A percentile compares a stretch with the other conserved stretches of the same genome.
Conservation (phyloP, 2,113 vertebrate species). For the Engystomops pustulosus region DNA sequence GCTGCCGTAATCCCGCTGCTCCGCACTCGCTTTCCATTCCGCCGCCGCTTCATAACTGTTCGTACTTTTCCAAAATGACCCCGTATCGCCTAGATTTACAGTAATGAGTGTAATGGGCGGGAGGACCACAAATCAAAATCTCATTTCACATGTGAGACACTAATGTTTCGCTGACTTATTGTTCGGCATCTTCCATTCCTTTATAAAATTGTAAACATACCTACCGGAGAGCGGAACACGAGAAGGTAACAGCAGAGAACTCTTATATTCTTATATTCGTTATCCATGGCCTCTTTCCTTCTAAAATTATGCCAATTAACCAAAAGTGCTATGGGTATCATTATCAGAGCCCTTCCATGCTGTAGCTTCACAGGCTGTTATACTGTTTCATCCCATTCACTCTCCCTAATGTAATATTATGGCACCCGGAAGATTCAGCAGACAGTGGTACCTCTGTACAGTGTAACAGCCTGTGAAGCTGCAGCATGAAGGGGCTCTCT, state of each 20-base stretch:
- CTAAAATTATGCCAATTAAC: too few relatives aligned
- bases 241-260: slow-evolving; percentile 35
- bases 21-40: slow-evolving; percentile 63
- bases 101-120: slow-evolving; percentile 76
- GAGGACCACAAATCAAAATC: slow-evolving; percentile 89
- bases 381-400: too few relatives aligned
- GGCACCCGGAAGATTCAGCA: too few relatives aligned
- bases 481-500: too few relatives aligned
- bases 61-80: slow-evolving; percentile 72
- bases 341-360: too few relatives aligned
- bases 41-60: slow-evolving; percentile 72
- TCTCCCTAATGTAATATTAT: too few relatives aligned
- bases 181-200: slow-evolving; percentile 78
- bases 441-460: too few relatives aligned
- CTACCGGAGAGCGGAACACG: slow-evolving; percentile 64
- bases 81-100: slow-evolving; percentile 77
- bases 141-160: slow-evolving; percentile 83
- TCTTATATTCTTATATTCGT: too few relatives aligned
- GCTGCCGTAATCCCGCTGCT: slow-evolving; percentile 65
- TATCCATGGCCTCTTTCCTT: too few relatives aligned
- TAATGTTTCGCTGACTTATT: slow-evolving; percentile 80
- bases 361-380: too few relatives aligned
- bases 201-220: slow-evolving; percentile 74
- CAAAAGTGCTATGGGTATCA: too few relatives aligned
- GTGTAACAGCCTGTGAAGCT: too few relatives aligned